These are phyloP conservation scores for Pipistrellus kuhlii DNA, from an alignment of 2,797 vertebrate genomes.

Conservation along the genomic window DNA sequence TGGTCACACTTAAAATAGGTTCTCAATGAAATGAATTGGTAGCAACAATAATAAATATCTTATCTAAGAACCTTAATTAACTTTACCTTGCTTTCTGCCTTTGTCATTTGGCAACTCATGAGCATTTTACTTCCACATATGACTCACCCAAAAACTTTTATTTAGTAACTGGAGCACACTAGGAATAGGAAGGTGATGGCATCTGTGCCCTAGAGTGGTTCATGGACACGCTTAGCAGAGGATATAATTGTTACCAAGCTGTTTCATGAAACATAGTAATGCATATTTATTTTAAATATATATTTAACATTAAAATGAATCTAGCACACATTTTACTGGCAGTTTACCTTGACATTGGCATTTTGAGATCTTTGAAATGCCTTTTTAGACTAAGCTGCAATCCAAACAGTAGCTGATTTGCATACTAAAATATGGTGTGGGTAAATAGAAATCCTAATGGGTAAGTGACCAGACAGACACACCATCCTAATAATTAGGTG, in stretches of 20 bases:
- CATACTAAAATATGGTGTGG: neutral
- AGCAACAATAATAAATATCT: neutral
- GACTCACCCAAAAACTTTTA: neutral
- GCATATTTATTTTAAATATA: slow-evolving; percentile 42
- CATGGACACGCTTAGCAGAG: neutral
- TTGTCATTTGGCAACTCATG: neutral
- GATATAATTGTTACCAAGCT: neutral
- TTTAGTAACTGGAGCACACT: neutral
- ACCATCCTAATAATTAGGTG: neutral
- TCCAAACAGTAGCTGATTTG: slow-evolving; percentile 18
- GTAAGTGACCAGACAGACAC: neutral
- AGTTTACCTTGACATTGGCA: neutral
- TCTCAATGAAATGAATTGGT: slow-evolving; percentile 31
- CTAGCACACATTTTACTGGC: neutral
- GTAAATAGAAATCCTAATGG: neutral
- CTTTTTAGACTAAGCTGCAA: neutral
- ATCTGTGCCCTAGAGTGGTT: neutral
- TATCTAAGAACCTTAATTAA: slow-evolving; percentile 26
- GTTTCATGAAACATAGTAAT: neutral
- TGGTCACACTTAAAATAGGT: neutral
- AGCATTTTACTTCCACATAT: neutral
- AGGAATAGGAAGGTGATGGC: neutral
- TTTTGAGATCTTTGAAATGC: slow-evolving; percentile 48
- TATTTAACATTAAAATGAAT: slow-evolving; percentile 8
- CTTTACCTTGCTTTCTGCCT: slow-evolving; percentile 41